Evolutionary conservation across 2,113 vertebrate species (phyloP).

Genomic region (Strix aluco): DNA sequence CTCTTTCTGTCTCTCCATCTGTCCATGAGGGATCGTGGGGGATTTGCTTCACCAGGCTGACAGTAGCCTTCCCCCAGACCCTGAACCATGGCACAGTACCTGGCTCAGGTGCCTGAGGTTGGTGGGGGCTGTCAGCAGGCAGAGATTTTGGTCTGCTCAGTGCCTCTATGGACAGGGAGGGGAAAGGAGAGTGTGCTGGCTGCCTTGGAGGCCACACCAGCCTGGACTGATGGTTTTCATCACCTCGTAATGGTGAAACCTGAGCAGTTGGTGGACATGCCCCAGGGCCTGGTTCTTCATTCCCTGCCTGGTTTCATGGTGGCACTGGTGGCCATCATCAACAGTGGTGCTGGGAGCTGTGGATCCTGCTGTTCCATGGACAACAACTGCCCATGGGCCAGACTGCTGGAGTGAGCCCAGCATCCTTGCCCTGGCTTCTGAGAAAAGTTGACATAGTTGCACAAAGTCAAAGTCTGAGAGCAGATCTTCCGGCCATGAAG

Average conservation of each 20-base stretch:
- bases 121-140: background rate
- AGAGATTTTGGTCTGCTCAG: background rate
- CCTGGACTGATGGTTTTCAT: background rate
- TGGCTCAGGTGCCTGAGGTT: background rate
- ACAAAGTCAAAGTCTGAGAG: background rate
- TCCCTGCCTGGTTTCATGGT: background rate
- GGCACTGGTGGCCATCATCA: background rate
- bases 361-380: background rate
- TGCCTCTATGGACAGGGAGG: rapidly evolving
- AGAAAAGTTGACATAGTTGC: background rate
- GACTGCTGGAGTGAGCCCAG: background rate
- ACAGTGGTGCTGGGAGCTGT: background rate
- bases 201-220: background rate
- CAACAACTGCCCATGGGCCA: background rate
- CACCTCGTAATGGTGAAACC: background rate
- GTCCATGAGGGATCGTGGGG: too few species aligned
- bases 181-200: rapidly evolving
- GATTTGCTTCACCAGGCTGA: background rate
- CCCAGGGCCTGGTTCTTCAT: background rate
- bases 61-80: background rate
- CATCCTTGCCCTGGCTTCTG: background rate
- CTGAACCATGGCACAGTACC: background rate
- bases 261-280: background rate
- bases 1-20: background rate
- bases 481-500: background rate